A percentile compares a stretch with the other conserved stretches of the same genome.
Conservation (phyloP, 2,797 vertebrate species). For the Chaenodraco wilsoni region DNA sequence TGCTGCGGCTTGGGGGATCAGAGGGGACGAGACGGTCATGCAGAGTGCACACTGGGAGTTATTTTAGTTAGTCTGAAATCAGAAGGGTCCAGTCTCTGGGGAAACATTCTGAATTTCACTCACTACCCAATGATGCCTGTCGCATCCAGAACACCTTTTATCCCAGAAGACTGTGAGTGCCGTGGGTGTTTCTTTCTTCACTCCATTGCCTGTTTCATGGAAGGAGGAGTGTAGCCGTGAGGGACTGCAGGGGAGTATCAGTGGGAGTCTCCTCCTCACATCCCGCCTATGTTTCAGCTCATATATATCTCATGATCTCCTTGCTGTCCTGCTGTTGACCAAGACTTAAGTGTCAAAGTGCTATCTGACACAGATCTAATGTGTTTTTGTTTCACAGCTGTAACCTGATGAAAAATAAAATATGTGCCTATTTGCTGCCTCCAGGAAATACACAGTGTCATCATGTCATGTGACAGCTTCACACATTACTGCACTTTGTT, state of each 20-base stretch:
- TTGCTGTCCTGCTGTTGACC: conserved; percentile 28
- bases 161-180: conserved; percentile 41
- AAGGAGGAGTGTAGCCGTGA: conserved; percentile 31
- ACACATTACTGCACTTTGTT: conserved; percentile 2
- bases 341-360: conserved; percentile 17
- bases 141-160: conserved; percentile 45
- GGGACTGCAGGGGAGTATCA: conserved; percentile 42
- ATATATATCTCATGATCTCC: conserved; percentile 29
- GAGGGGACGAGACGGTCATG: conserved; percentile 19
- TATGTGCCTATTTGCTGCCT: conserved; percentile 33
- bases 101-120: conserved; percentile 37
- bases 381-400: conserved; percentile 19
- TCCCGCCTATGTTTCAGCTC: background rate
- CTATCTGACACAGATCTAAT: conserved; percentile 6
- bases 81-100: conserved; percentile 35
- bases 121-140: conserved; percentile 47
- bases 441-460: conserved; percentile 15
- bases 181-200: conserved; percentile 35
- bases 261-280: conserved; percentile 10
- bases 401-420: conserved; percentile 27
- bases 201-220: conserved; percentile 51
- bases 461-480: conserved; percentile 15
- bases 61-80: conserved; percentile 42
- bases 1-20: conserved; percentile 18
- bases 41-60: conserved; percentile 44